Conservation (phyloP, 2,797 vertebrate species). For the Bufotes viridis region DNA sequence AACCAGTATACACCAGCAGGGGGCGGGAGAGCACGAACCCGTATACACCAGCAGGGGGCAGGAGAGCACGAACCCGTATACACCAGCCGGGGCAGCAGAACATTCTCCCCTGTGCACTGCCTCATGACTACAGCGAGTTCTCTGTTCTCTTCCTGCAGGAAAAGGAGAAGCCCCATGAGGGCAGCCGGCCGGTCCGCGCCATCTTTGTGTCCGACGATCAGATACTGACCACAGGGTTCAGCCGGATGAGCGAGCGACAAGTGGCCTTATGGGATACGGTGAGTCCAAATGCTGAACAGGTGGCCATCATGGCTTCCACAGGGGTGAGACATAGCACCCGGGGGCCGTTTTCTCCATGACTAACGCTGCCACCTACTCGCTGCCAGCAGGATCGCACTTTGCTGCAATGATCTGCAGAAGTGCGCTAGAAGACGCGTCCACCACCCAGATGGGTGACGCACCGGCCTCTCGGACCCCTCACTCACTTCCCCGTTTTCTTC, state of each 20-base stretch:
- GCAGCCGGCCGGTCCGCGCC: conserved; percentile 81
- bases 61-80: too few species aligned
- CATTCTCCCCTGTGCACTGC: neutral
- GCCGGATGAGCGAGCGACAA: conserved; percentile 91
- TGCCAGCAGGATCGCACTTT: neutral
- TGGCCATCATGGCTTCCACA: neutral
- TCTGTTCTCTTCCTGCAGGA: conserved; percentile 73
- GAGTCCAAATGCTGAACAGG: conserved; percentile 61
- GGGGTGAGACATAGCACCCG: too few species aligned
- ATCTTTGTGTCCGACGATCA: conserved; percentile 82
- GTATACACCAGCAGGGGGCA: too few species aligned
- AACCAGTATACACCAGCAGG: too few species aligned
- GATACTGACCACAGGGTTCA: conserved; percentile 89
- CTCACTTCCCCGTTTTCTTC: neutral
- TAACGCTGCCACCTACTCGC: neutral
- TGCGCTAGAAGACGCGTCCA: too few species aligned
- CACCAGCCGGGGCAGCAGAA: neutral
- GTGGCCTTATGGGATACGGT: conserved; percentile 92
- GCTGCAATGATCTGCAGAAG: neutral
- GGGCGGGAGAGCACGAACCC: too few species aligned
- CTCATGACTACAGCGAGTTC: neutral
- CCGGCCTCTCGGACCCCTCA: neutral
- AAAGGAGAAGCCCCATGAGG: conserved; percentile 87
- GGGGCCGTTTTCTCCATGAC: too few species aligned
- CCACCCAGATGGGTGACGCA: too few species aligned